A percentile compares a stretch with the other conserved stretches of the same genome.
phyloP scores from a whole-genome alignment of 2,113 vertebrate genomes.

The Ellobius talpinus region DNA sequence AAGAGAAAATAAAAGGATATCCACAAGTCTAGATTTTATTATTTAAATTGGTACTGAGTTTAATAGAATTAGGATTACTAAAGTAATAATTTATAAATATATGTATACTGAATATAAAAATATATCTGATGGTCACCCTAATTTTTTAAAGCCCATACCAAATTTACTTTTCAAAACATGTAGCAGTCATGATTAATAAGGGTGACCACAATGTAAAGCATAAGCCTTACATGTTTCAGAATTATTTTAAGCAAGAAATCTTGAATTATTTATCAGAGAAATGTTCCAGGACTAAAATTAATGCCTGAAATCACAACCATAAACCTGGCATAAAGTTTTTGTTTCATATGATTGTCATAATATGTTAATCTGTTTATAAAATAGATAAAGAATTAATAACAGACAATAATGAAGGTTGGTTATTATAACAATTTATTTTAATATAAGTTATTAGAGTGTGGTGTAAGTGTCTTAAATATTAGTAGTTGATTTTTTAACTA shows the following conservation, averaged over 20 bases:
- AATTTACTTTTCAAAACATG: slow-evolving; percentile 15
- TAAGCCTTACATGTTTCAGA: not conserved
- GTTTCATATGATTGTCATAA: not conserved
- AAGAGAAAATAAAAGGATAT: not conserved
- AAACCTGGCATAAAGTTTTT: not conserved
- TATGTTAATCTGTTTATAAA: not conserved
- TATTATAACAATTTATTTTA: not conserved
- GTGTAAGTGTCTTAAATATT: not conserved
- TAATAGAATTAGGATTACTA: not conserved
- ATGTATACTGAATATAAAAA: not conserved
- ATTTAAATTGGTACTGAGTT: not conserved
- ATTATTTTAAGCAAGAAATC: not conserved
- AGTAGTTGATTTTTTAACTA: not conserved
- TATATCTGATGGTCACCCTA: not conserved
- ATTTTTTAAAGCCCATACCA: not conserved
- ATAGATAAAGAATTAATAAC: not conserved
- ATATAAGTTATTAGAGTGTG: not conserved
- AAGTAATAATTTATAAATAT: not conserved
- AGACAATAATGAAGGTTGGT: not conserved
- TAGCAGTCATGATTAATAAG: not conserved
- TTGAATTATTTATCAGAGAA: not conserved
- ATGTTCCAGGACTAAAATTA: not conserved
- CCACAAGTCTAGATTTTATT: not conserved
- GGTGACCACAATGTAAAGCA: not conserved
- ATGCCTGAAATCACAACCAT: not conserved